Evolutionary conservation across 2,797 vertebrate genomes (phyloP).

Genomic region (Amniataba percoides): DNA sequence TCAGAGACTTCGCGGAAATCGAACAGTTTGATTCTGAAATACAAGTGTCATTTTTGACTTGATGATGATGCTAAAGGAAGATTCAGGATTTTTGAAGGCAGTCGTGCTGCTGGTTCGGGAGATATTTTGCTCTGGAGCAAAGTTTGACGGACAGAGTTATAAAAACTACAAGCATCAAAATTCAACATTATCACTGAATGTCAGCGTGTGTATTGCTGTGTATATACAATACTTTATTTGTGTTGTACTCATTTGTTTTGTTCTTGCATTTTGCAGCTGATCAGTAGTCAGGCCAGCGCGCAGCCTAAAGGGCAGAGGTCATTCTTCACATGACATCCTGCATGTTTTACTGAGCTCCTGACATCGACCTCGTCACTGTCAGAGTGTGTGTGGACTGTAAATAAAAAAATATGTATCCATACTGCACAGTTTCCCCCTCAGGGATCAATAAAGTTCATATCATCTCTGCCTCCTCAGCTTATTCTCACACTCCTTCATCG

Average conservation of each 20-base stretch:
- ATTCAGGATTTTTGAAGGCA: not conserved
- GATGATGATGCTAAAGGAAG: not conserved
- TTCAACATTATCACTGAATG: not conserved
- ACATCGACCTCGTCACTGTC: constrained; percentile 11
- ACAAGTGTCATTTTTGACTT: not conserved
- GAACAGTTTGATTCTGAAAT: not conserved
- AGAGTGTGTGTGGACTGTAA: constrained; percentile 22
- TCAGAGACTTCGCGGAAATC: not conserved
- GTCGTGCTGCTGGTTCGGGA: not conserved
- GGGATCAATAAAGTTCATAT: constrained; percentile 31
- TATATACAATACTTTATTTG: not conserved
- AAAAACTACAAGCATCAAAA: too few species aligned
- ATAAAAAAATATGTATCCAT: constrained; percentile 24
- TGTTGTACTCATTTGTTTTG: not conserved
- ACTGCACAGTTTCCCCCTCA: not conserved
- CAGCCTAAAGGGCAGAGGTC: constrained; percentile 9
- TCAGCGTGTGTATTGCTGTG: not conserved
- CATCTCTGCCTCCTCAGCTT: constrained; percentile 39
- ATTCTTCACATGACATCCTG: not conserved
- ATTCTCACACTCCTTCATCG: not conserved
- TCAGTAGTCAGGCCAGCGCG: not conserved
- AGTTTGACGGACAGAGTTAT: not conserved
- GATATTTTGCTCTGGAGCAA: not conserved
- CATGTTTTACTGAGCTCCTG: not conserved
- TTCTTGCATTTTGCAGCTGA: not conserved